phyloP scores from a whole-genome alignment of 2,797 vertebrate species.

The Aselliscus stoliczkanus region DNA sequence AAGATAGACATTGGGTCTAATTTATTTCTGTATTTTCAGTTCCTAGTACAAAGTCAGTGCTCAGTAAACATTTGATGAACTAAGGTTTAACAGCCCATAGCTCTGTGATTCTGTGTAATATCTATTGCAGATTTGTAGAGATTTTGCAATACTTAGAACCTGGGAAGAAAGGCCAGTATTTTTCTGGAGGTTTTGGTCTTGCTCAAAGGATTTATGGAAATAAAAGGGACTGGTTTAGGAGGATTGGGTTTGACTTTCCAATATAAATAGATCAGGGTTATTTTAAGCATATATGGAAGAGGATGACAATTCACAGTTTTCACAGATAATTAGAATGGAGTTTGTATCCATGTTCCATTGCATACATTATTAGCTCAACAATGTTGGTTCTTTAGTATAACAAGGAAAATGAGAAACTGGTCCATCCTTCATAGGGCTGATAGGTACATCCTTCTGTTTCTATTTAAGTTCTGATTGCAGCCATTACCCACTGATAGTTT shows the following conservation, averaged over 20 bases:
- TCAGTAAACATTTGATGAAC: neutral
- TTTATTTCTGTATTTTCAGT: neutral
- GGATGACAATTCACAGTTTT: neutral
- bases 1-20: neutral
- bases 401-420: neutral
- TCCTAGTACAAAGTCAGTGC: neutral
- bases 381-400: slow-evolving; percentile 22
- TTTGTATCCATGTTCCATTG: neutral
- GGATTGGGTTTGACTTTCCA: neutral
- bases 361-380: neutral
- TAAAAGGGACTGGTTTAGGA: neutral
- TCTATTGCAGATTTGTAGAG: neutral
- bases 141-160: neutral
- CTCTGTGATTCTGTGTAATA: neutral
- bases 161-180: neutral
- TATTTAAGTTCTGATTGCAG: neutral
- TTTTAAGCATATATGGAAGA: slow-evolving; percentile 18
- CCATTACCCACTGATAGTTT: neutral
- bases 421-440: neutral
- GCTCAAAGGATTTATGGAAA: neutral
- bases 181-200: neutral
- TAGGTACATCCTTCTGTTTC: neutral
- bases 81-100: neutral
- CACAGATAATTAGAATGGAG: neutral
- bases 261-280: neutral